Evolutionary conservation across 2,113 vertebrate species (phyloP).

Genomic region (Oophaga pumilio): DNA sequence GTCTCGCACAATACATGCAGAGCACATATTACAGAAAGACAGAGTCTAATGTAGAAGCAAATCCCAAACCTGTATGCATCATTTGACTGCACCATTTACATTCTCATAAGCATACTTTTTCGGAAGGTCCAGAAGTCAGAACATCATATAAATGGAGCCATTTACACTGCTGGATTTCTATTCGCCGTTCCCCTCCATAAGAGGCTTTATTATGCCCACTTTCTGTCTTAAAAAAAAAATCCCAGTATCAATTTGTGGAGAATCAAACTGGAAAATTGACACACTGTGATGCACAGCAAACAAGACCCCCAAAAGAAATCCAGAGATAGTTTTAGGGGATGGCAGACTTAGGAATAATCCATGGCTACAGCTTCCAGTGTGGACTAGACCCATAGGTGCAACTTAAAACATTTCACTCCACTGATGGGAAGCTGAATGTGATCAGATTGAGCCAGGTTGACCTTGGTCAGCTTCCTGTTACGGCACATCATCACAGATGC

Average conservation of each 20-base stretch:
- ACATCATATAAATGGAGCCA: background rate
- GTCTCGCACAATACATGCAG: background rate
- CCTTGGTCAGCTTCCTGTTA: too few relatives aligned
- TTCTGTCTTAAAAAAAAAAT: too few relatives aligned
- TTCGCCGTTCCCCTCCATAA: background rate
- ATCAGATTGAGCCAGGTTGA: too few relatives aligned
- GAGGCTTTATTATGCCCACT: background rate
- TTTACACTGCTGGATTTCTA: background rate
- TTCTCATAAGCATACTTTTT: background rate
- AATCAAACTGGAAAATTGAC: too few relatives aligned
- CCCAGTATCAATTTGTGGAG: too few relatives aligned
- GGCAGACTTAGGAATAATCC: background rate
- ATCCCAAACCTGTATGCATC: background rate
- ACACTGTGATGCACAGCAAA: background rate
- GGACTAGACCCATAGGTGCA: background rate
- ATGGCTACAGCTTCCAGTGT: background rate
- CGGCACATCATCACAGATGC: too few relatives aligned
- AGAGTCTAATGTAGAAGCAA: background rate
- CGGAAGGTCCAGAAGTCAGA: background rate
- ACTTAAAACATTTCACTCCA: background rate
- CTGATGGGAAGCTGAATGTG: too few relatives aligned
- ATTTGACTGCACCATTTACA: background rate
- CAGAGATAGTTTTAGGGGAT: background rate
- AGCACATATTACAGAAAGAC: background rate
- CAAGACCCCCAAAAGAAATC: background rate